Conservation (phyloP, 2,113 vertebrate species). For the Nothobranchius furzeri region DNA sequence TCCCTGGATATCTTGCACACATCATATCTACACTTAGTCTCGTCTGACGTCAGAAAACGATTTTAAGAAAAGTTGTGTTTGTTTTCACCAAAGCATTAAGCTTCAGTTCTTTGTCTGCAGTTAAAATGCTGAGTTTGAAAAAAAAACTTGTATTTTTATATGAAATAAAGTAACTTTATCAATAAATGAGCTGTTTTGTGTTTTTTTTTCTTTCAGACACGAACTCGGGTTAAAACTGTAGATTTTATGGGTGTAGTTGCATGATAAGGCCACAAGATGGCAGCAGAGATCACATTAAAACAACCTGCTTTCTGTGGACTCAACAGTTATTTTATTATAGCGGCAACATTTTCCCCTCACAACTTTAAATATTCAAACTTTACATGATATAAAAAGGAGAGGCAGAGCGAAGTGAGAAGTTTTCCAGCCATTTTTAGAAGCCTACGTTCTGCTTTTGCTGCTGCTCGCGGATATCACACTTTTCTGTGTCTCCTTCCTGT, state of each 20-base stretch:
- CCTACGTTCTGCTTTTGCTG: background rate
- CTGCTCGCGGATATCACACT: constrained; percentile 44
- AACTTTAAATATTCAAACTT: background rate
- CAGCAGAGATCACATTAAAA: constrained; percentile 30
- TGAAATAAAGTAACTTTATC: constrained; percentile 72
- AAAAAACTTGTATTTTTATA: constrained; percentile 71
- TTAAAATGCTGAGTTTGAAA: constrained; percentile 13
- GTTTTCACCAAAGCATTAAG: constrained; percentile 9
- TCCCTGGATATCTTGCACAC: constrained; percentile 34
- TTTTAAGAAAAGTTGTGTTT: constrained; percentile 7
- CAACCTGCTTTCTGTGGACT: background rate
- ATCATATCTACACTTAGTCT: background rate
- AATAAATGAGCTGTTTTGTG: background rate
- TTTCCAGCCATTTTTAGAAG: background rate
- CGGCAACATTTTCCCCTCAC: background rate
- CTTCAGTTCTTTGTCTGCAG: constrained; percentile 17
- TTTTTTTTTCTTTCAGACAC: background rate
- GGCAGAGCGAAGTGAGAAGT: too few species aligned
- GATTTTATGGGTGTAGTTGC: background rate
- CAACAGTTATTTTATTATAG: too few species aligned
- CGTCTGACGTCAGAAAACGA: constrained; percentile 7
- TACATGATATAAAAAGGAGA: background rate
- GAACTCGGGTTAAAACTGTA: too few species aligned
- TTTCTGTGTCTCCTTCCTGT: constrained; percentile 56
- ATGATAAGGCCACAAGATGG: constrained; percentile 44